Evolutionary conservation across 2,797 vertebrate species (phyloP).

Genomic region (Silurus aristotelis): DNA sequence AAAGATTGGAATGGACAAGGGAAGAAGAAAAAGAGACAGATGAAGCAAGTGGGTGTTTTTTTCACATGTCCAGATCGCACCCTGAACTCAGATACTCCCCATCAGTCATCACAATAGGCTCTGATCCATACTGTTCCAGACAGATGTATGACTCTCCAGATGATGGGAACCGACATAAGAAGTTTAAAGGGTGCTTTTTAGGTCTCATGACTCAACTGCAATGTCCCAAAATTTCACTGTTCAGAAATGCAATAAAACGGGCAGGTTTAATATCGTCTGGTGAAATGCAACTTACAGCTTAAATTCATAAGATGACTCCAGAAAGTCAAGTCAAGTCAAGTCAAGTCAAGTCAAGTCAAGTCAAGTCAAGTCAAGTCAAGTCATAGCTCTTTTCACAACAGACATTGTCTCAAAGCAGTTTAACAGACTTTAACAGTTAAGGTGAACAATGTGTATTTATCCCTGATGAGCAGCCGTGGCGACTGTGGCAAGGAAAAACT

Average conservation of each 20-base stretch:
- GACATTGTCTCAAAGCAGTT: too few relatives aligned
- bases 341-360: too few relatives aligned
- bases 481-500: too few relatives aligned
- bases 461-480: too few relatives aligned
- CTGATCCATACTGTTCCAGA: slow-evolving; percentile 33
- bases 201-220: background rate
- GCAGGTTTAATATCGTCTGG: background rate
- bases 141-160: slow-evolving; percentile 11
- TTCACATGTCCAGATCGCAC: slow-evolving; percentile 20
- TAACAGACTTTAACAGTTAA: too few relatives aligned
- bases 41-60: background rate
- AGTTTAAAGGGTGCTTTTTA: slow-evolving; percentile 7
- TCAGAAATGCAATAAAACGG: background rate
- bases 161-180: slow-evolving; percentile 36
- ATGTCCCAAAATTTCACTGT: background rate
- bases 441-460: too few relatives aligned
- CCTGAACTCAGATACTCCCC: background rate
- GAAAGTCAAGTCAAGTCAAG: background rate
- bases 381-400: too few relatives aligned
- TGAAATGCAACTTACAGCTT: background rate
- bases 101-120: slow-evolving; percentile 19
- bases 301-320: background rate
- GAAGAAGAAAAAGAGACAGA: background rate
- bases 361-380: too few relatives aligned
- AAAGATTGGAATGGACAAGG: background rate